phyloP scores from a whole-genome alignment of 2,888 invertebrate genomes.

The Sphinx pinastri region DNA sequence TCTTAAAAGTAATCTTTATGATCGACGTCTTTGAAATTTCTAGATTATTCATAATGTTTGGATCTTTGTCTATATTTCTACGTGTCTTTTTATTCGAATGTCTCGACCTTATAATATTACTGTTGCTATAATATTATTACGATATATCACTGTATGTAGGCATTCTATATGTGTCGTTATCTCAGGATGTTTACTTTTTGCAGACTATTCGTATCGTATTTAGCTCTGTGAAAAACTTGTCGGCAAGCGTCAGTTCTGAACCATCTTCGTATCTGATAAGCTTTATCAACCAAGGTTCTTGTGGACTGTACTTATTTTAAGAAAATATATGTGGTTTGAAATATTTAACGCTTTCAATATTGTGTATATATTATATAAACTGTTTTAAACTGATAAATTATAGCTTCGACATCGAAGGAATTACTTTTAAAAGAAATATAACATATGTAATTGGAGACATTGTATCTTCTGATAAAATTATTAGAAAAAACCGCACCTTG shows the following conservation, averaged over 20 bases:
- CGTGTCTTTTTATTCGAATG: neutral
- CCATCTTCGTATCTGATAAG: constrained; percentile 19
- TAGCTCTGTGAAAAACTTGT: constrained; percentile 12
- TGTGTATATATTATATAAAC: no score
- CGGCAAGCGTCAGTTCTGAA: neutral
- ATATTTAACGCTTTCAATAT: neutral
- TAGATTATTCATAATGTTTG: neutral
- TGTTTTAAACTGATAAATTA: no score
- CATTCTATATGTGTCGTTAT: neutral
- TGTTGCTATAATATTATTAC: no score
- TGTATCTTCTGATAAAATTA: no score
- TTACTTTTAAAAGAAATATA: no score
- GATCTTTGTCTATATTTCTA: neutral
- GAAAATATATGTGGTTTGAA: neutral
- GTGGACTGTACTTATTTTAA: constrained; percentile 1
- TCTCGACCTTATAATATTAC: no score
- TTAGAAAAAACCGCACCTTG: no score
- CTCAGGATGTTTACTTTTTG: constrained; percentile 19
- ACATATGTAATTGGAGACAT: no score
- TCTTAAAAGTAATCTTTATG: neutral
- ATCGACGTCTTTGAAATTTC: neutral
- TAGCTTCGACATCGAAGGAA: no score
- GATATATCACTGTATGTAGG: no score
- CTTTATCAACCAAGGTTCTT: constrained; percentile 18
- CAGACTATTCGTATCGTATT: neutral